Conservation (phyloP, 2,888 invertebrate species). For the Idaea straminata region DNA sequence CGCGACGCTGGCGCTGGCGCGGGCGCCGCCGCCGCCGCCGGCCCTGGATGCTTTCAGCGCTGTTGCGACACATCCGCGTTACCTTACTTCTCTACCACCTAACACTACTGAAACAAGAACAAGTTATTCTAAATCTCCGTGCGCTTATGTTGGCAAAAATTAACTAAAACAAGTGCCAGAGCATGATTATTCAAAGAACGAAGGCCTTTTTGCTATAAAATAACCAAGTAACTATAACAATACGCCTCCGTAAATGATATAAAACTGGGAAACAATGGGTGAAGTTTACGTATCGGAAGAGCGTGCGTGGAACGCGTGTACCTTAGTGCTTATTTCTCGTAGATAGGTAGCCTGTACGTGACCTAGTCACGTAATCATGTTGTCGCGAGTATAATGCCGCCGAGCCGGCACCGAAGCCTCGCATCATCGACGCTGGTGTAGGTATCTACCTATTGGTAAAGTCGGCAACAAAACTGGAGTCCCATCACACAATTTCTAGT, state of each 20-base stretch:
- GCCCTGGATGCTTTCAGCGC: slow-evolving; percentile 48
- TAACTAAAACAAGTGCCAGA: not conserved
- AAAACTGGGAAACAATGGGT: not conserved
- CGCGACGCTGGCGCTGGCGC: slow-evolving; percentile 34
- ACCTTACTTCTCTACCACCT: slow-evolving; percentile 13
- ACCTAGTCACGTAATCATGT: slow-evolving; percentile 61
- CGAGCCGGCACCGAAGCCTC: slow-evolving; percentile 23
- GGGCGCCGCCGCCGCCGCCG: slow-evolving; percentile 33
- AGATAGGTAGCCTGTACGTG: slow-evolving; percentile 61
- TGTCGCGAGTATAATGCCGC: slow-evolving; percentile 26
- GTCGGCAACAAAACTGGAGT: too few relatives aligned
- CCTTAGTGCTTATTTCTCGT: slow-evolving; percentile 41
- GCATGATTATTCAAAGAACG: not conserved
- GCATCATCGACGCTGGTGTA: slow-evolving; percentile 5
- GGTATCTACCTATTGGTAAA: not conserved
- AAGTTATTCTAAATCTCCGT: slow-evolving; percentile 13
- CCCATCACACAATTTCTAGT: too few relatives aligned
- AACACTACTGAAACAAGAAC: not conserved
- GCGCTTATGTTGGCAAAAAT: not conserved
- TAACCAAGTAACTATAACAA: not conserved
- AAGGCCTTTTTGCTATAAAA: not conserved
- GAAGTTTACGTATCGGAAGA: not conserved
- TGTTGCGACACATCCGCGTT: slow-evolving; percentile 59
- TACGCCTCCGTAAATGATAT: not conserved
- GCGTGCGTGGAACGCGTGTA: slow-evolving; percentile 44